A percentile compares a stretch with the other conserved stretches of the same genome.
phyloP scores from a whole-genome alignment of 2,888 invertebrate species.

The Julus scanicus region DNA sequence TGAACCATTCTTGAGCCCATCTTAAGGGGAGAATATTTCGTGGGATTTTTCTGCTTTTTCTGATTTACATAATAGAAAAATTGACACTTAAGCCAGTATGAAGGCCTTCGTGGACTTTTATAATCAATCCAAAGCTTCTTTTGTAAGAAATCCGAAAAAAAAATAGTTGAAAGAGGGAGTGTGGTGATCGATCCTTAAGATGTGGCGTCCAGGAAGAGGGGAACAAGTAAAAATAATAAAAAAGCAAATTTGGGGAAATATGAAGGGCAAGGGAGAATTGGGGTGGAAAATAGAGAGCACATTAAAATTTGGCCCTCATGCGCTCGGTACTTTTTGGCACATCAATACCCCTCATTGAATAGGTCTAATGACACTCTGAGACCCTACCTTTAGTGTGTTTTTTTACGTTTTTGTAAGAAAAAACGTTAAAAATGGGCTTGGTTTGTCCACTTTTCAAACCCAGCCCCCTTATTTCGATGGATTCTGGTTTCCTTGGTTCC shows the following conservation, averaged over 20 bases:
- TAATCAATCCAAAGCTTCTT: conserved; percentile 24
- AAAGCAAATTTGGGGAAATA: conserved; percentile 36
- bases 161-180: conserved; percentile 22
- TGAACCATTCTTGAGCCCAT: background rate
- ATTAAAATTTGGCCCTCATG: conserved; percentile 24
- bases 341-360: conserved; percentile 39
- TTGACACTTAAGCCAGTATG: background rate
- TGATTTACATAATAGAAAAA: conserved; percentile 20
- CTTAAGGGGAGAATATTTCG: background rate
- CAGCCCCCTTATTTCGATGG: background rate
- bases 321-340: conserved; percentile 16
- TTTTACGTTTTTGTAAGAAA: conserved; percentile 15
- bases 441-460: conserved; percentile 17
- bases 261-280: conserved; percentile 28
- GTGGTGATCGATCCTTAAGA: background rate
- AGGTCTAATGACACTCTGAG: conserved; percentile 3
- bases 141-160: background rate
- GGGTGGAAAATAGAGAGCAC: background rate
- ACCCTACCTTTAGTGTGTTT: conserved; percentile 10
- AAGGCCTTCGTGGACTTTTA: conserved; percentile 5
- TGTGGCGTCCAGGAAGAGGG: background rate
- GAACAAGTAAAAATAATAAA: conserved; percentile 23
- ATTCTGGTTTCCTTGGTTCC: background rate
- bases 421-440: conserved; percentile 36
- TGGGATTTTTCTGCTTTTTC: background rate